Base-by-base conservation (phyloP, 2,797 vertebrate species). In the Lateolabrax maculatus region DNA sequence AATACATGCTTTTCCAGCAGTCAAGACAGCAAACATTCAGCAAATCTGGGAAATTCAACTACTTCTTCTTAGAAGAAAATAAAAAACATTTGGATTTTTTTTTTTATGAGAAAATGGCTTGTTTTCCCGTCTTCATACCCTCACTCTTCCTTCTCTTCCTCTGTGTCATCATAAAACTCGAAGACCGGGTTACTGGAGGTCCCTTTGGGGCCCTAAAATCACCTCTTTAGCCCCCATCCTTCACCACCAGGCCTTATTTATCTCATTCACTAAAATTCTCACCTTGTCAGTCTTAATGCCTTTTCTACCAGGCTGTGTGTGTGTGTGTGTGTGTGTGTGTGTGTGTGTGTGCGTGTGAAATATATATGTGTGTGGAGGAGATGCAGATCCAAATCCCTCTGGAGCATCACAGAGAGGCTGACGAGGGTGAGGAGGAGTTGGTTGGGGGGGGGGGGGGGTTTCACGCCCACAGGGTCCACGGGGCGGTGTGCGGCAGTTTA, bases 401-500 rank as follows among this genome's bases (percentile, higher is more conserved):
- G 80, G 60, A 51, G 70, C 66, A 78, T 66, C 48, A 39, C 36
- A 44, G 57, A 62, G 69, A 82, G 48, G 62, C 62, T 69, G 61
- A 65, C 15, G 71, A 51, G 81, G 71, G 13, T 60, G 60, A 64
- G 70, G 69, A 75, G 46, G 71, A 36, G 49, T 34, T 25, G n/a
- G 23, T n/a, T 64, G 49, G 11, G 29, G 73, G 36, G 37, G 25
- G 19, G 72, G 57, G 61, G 68, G 34, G 39, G 68, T 62, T 87
- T 88, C 71, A 83, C 75, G 66, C 86, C 90, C 79, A 89, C 85
- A 51, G 84, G 84, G 84, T 87, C 75, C 81, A 78, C 46, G 16
- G 79, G 88, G 89, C 34, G 56, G 74, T 73, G 48, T 70, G 86
- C 72, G 29, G 82, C 90, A 93, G 90, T 93, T 94, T 93, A 93